Evolutionary conservation across 2,113 vertebrate genomes (phyloP).

Genomic region (Myotis yumanensis): DNA sequence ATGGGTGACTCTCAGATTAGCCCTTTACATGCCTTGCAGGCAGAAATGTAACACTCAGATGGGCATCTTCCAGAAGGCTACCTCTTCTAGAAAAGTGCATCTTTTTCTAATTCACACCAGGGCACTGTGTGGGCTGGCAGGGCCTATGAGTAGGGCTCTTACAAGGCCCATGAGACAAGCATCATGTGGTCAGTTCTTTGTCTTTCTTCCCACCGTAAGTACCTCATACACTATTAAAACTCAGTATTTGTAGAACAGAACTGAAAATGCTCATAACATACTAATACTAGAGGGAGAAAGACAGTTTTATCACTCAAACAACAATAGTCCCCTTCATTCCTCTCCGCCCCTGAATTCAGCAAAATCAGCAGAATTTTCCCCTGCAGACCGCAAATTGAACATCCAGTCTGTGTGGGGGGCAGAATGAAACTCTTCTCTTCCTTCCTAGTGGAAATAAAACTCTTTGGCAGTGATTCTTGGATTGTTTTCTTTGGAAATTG

Average conservation of each 20-base stretch:
- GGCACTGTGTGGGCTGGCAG: background rate
- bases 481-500: constrained; percentile 91
- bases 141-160: constrained; percentile 32
- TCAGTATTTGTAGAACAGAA: constrained; percentile 50
- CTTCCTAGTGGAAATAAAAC: constrained; percentile 89
- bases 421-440: constrained; percentile 86
- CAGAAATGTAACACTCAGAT: background rate
- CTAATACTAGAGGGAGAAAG: constrained; percentile 60
- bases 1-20: background rate
- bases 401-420: constrained; percentile 83
- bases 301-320: constrained; percentile 69
- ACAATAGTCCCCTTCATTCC: constrained; percentile 68
- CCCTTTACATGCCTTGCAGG: background rate
- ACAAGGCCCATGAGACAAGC: background rate
- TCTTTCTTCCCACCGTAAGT: background rate
- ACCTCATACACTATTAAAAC: constrained; percentile 45
- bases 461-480: constrained; percentile 88
- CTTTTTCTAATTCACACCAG: constrained; percentile 54
- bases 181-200: constrained; percentile 25
- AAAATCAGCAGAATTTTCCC: constrained; percentile 81
- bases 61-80: background rate
- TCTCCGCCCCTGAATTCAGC: constrained; percentile 49
- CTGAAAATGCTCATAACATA: constrained; percentile 62
- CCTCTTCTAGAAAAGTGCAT: background rate
- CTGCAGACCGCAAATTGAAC: constrained; percentile 85